phyloP scores from a whole-genome alignment of 2,888 invertebrate species.

The Leucania comma region DNA sequence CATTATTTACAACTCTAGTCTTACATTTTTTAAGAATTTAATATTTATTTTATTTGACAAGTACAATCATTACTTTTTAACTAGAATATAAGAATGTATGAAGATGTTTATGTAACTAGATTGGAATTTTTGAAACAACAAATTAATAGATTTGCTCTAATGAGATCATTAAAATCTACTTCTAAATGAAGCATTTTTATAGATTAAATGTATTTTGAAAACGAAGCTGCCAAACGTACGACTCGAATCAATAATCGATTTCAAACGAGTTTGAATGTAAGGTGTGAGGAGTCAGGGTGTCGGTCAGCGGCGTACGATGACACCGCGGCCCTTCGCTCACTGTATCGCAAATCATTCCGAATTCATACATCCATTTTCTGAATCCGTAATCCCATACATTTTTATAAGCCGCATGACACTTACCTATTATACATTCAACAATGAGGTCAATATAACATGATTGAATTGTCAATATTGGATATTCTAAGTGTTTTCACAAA shows the following conservation, averaged over 20 bases:
- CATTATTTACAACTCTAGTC: conserved; percentile 29
- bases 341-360: conserved; percentile 66
- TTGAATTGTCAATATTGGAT: background rate
- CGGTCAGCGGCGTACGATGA: conserved; percentile 64
- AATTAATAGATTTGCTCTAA: background rate
- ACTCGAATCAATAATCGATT: conserved; percentile 33
- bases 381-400: conserved; percentile 31
- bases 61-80: background rate
- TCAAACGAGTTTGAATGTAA: conserved; percentile 54
- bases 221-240: background rate
- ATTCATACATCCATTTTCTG: conserved; percentile 52
- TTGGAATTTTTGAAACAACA: background rate
- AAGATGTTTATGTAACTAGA: background rate
- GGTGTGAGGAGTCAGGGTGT: conserved; percentile 40
- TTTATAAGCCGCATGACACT: background rate
- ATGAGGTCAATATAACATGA: conserved; percentile 1
- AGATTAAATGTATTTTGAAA: conserved; percentile 8
- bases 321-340: conserved; percentile 60
- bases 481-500: background rate
- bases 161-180: background rate
- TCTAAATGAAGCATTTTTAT: background rate
- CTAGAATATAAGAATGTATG: too few relatives aligned
- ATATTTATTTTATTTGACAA: conserved; percentile 14
- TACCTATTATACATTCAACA: conserved; percentile 11
- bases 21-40: conserved; percentile 17